Evolutionary conservation across 2,888 invertebrate genomes (phyloP), one percentile per base, ranked within the genome.

Genomic region (Shargacucullia verbasci): DNA sequence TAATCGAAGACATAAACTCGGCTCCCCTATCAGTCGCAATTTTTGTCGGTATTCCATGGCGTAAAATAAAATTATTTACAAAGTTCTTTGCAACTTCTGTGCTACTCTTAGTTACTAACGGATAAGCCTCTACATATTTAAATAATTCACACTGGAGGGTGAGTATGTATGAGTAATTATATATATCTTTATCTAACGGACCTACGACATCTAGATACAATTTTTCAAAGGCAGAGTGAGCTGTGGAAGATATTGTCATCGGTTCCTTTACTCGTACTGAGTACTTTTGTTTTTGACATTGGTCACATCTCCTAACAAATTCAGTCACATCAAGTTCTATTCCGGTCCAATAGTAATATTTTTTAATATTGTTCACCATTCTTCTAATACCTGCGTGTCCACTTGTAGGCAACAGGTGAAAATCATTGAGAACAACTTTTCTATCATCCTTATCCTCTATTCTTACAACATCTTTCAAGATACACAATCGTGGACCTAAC

Each of bases 361-460:
- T 39, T 31, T 29, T 31, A n/a, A 48, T 47, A 27, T 27, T 35
- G n/a, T 46, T 46, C 4, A 20, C 8, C 45, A 46, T 46, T 20
- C 35, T 10, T n/a, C 35, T 35, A 5, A n/a, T n/a, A n/a, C n/a
- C 45, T n/a, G 45, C 45, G n/a, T 45, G 45, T 14, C 45, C 45
- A 44, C 44, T 44, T 2, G 33, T 35, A 8, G 45, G 35, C 7
- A 46, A 46, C 7, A 35, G 35, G 11, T 47, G 37, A 29, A 38
- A 38, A n/a, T n/a, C n/a, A n/a, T n/a, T n/a, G n/a, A 38, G 13
- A 10, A 47, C 29, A 29, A 47, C 37, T 47, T n/a, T 27, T 13
- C 11, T 47, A 2, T 47, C 47, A 10, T 47, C 38, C 10, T 47
- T 38, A 1, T 45, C 12, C 4, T 45, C 25, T 45, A 45, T 35